These are phyloP conservation scores for Clivina fossor DNA, from an alignment of 2,888 invertebrate species.

Conservation along the genomic window DNA sequence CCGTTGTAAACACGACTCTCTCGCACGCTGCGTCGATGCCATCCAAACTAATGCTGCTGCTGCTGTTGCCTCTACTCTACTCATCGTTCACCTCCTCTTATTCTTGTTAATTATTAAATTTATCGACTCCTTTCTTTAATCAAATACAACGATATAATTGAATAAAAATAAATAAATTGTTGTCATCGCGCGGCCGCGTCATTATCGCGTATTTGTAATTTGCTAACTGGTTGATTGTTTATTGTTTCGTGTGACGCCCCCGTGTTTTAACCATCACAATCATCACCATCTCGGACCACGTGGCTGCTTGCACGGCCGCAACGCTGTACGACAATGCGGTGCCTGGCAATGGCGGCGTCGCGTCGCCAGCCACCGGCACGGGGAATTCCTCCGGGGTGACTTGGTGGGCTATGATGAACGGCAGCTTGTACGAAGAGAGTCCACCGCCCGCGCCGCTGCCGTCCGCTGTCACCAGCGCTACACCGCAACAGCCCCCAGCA, in stretches of 20 bases:
- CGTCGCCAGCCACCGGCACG: constrained; percentile 78
- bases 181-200: not conserved
- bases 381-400: constrained; percentile 82
- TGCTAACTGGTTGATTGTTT: too few relatives aligned
- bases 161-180: too few relatives aligned
- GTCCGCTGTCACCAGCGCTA: constrained; percentile 50
- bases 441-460: constrained; percentile 58
- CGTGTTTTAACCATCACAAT: constrained; percentile 56
- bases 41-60: not conserved
- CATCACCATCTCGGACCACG: constrained; percentile 71
- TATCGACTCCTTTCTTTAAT: too few relatives aligned
- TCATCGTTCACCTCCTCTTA: not conserved
- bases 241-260: constrained; percentile 36
- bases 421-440: constrained; percentile 75
- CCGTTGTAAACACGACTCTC: constrained; percentile 33
- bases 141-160: too few relatives aligned
- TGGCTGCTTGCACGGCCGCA: constrained; percentile 74
- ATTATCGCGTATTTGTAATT: not conserved
- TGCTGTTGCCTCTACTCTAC: not conserved
- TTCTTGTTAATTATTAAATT: constrained; percentile 1
- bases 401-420: constrained; percentile 86
- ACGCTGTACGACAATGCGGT: constrained; percentile 83
- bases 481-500: too few relatives aligned
- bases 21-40: constrained; percentile 40
- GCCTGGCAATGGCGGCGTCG: constrained; percentile 63